Evolutionary conservation across 2,797 vertebrate genomes (phyloP), one percentile per base, ranked within the genome.

Genomic region (Enteromius thamalakanensis): DNA sequence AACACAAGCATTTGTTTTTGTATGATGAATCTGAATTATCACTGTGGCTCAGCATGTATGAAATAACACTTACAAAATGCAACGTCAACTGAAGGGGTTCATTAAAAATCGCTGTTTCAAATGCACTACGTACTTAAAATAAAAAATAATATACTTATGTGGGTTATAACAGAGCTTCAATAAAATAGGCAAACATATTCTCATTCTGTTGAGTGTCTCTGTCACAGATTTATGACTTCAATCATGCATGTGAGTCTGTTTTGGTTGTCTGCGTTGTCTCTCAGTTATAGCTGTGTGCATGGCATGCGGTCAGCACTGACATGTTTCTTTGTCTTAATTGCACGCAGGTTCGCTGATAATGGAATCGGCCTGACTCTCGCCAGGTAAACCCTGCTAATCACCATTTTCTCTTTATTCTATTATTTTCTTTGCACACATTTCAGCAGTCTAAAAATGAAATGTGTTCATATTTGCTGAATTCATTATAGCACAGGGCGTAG

Each of bases 281-380:
- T 55, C 34, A 0, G 14, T 62, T 68, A 37, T 72, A 47, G 40
- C 6, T 11, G 26, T 55, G 58, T 70, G 77, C 47, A 15, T 67
- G 42, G 23, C 68, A 37, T 67, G 72, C 42, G 68, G 14, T 80
- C 60, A 40, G 6, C 47, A 45, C 89, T 92, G 88, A 92, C 91
- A 1, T 81, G 80, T 82, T 51, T 21, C 69, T 78, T 58, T 68
- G 58, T 84, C 80, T 87, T 45, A 70, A 85, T 87, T 89, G 34
- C 49, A 83, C 79, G 62, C 89, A 99, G 98, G 91, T 99, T 99
- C 92, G 97, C 98, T 84, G 98, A 99, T 93, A 99, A 99, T 0
- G 97, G 97, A 79, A 97, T 99, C 14, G 97, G 98, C 47, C 94
- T 99, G 83, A 99, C 98, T 26, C 91, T 99, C 80, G 98, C 98